Evolutionary conservation across 2,113 vertebrate genomes (phyloP).

Genomic region (Symphodus melops): DNA sequence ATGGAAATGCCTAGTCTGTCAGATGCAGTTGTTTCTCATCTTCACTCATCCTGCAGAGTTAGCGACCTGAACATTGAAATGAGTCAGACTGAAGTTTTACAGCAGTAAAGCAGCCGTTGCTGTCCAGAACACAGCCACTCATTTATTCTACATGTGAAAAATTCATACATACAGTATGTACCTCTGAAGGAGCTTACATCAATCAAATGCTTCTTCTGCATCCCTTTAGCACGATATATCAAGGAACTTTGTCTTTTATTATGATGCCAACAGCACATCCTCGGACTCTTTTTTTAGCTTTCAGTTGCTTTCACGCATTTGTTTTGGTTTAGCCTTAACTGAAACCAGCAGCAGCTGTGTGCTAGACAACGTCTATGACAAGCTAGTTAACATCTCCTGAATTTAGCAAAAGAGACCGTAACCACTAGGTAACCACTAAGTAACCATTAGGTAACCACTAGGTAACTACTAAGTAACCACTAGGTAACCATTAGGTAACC

Average conservation of each 20-base stretch:
- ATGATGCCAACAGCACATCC: too few relatives aligned
- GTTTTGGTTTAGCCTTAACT: slow-evolving; percentile 1
- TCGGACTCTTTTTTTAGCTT: background rate
- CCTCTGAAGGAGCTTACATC: background rate
- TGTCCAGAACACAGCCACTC: background rate
- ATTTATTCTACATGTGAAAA: background rate
- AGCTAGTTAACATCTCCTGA: too few relatives aligned
- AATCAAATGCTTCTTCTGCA: too few relatives aligned
- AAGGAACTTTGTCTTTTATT: too few relatives aligned
- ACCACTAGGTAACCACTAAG: too few relatives aligned
- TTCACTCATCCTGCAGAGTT: slow-evolving; percentile 27
- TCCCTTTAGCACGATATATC: too few relatives aligned
- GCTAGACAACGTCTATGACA: background rate
- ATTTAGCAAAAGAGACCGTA: too few relatives aligned
- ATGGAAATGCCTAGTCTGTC: slow-evolving; percentile 10
- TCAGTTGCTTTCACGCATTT: background rate
- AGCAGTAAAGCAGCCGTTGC: slow-evolving; percentile 26
- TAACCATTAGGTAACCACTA: too few relatives aligned
- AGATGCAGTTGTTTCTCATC: slow-evolving; percentile 19
- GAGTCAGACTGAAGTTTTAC: slow-evolving; percentile 25
- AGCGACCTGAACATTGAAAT: slow-evolving; percentile 23
- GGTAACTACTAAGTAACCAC: too few relatives aligned
- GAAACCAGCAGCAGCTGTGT: slow-evolving; percentile 2
- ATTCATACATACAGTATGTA: too few relatives aligned
- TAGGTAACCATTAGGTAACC: too few relatives aligned